phyloP scores from a whole-genome alignment of 2,113 vertebrate genomes.

The Climacteris rufus region DNA sequence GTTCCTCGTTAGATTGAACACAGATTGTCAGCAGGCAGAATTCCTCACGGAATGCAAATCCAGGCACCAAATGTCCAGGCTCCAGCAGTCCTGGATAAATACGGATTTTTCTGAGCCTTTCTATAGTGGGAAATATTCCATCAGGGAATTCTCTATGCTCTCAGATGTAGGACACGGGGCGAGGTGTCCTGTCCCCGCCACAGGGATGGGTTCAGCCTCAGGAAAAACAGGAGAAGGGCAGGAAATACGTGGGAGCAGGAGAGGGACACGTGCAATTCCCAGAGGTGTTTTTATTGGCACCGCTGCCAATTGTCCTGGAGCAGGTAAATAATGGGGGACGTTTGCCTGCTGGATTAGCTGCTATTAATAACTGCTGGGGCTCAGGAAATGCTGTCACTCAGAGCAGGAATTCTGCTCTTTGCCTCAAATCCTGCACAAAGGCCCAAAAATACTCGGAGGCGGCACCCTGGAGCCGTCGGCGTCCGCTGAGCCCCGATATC shows the following conservation, averaged over 20 bases:
- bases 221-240: background rate
- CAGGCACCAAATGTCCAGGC: background rate
- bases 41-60: background rate
- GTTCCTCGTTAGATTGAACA: background rate
- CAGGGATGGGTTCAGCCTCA: background rate
- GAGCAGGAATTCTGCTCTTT: background rate
- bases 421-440: background rate
- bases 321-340: background rate
- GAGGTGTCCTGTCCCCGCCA: background rate
- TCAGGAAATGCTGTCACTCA: slow-evolving; percentile 22
- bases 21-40: background rate
- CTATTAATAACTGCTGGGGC: background rate
- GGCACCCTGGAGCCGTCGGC: background rate
- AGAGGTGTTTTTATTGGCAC: background rate
- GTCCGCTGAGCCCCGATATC: background rate
- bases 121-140: background rate
- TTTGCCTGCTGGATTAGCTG: background rate
- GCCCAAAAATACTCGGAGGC: background rate
- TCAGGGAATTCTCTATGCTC: background rate
- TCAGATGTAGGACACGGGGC: background rate
- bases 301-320: background rate
- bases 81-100: background rate
- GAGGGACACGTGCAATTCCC: background rate
- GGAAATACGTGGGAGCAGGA: background rate
- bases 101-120: background rate